phyloP scores from a whole-genome alignment of 2,888 invertebrate species.

The Boloria euphrosyne region DNA sequence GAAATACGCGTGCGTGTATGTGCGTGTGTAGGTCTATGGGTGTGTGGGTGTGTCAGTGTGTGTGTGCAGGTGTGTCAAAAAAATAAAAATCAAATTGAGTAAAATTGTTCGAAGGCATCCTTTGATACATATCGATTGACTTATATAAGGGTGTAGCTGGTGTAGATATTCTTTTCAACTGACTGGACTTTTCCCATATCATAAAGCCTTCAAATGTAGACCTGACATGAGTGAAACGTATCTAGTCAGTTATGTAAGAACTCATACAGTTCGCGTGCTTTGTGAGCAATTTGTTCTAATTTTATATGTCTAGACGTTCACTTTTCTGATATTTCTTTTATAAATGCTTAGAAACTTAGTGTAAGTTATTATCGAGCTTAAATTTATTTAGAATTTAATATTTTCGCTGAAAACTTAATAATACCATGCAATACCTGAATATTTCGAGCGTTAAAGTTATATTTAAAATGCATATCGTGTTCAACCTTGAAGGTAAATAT shows the following conservation, averaged over 20 bases:
- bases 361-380: neutral
- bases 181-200: conserved; percentile 13
- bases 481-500: conserved; percentile 13
- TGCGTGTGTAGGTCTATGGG: too few relatives aligned
- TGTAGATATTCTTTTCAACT: neutral
- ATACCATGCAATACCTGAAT: neutral
- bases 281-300: conserved; percentile 13
- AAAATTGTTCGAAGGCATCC: neutral
- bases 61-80: too few relatives aligned
- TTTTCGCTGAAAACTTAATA: neutral
- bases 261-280: conserved; percentile 10
- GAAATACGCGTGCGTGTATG: too few relatives aligned
- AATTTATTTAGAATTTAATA: neutral
- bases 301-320: conserved; percentile 9
- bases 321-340: neutral
- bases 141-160: too few relatives aligned
- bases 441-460: conserved; percentile 6
- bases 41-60: too few relatives aligned
- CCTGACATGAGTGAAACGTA: conserved; percentile 10
- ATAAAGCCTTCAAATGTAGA: conserved; percentile 18
- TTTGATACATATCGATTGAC: neutral
- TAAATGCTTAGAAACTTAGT: neutral
- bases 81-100: neutral
- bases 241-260: conserved; percentile 13
- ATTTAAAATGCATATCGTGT: conserved; percentile 15